Evolutionary conservation across 2,888 invertebrate genomes (phyloP).

Genomic region (Tiliacea aurago): DNA sequence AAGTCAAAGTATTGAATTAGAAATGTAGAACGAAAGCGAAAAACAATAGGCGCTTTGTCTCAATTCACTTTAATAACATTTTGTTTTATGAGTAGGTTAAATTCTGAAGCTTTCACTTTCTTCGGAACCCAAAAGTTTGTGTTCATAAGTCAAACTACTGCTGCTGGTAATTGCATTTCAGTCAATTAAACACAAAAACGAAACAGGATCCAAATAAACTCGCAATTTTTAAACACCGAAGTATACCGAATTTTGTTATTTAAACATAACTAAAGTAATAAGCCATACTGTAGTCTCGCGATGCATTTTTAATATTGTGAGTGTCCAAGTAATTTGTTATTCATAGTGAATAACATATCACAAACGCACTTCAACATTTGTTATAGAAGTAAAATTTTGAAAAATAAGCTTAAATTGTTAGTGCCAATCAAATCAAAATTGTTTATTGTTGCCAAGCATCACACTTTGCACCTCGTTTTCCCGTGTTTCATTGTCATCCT

Average conservation of each 20-base stretch:
- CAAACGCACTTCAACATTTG: constrained; percentile 30
- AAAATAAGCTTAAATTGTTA: constrained; percentile 75
- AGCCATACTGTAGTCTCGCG: constrained; percentile 37
- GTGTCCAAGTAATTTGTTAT: constrained; percentile 16
- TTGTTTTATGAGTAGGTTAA: not conserved
- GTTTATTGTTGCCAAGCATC: constrained; percentile 66
- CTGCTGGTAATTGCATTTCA: not conserved
- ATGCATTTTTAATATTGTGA: constrained; percentile 16
- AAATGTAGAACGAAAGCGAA: constrained; percentile 34
- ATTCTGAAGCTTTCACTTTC: constrained; percentile 3
- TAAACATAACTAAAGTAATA: constrained; percentile 29
- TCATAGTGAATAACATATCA: constrained; percentile 9
- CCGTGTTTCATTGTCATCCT: constrained; percentile 70
- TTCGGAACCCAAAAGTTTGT: not conserved
- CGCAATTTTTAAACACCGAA: not conserved
- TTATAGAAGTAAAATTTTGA: constrained; percentile 55
- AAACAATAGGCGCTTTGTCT: not conserved
- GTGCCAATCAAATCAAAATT: constrained; percentile 77
- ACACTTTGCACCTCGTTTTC: constrained; percentile 79
- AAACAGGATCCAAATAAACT: not conserved
- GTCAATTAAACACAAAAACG: not conserved
- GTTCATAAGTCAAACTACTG: not conserved
- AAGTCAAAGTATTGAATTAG: constrained; percentile 35
- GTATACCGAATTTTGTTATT: not conserved
- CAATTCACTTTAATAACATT: not conserved